Base-by-base conservation (phyloP, 2,113 vertebrate genomes). In the Rhadina sibilatrix region DNA sequence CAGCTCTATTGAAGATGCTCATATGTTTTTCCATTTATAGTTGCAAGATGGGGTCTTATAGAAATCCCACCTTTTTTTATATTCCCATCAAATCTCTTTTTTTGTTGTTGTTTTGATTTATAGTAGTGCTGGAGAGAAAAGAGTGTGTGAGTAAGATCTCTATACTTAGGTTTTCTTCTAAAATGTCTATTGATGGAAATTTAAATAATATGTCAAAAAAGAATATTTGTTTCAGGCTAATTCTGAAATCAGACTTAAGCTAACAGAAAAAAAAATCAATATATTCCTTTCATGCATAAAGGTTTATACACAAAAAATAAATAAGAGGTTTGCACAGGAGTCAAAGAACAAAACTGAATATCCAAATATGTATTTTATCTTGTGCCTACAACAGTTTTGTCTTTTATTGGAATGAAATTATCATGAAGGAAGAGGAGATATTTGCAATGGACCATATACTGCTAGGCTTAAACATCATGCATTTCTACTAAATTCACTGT, bases 11-110 rank as follows among this genome's bases (percentile, higher is more conserved):
- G 92, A 96, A 93, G 89, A 68, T 1, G 12, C 95, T 97, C 80
- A 79, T 93, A 76, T 93, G 87, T 96, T 97, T 97, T 94, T 91
- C 87, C 91, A 74, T 71, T 93, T 97, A 94, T 86, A 71, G 60
- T 93, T 95, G 74, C 47, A 83, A 96, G 92, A 95, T 72, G 83
- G 64, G 71, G 78, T 90, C 80, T 80, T 82, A 89, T 4, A 95
- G 86, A 95, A 96, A 93, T 95, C 60, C 70, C 83, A 35, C 84
- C 70, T 92, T 94, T 93, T 93, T 92, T 91, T 72, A 31, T 83
- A 93, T 72, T 64, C n/a, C 50, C 60, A 87, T 84, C 81, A 88
- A 77, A 57, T 83, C 40, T 40, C 40, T 40, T 40, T 40, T 2
- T 93, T 60, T 22, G 23, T 79, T 82, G n/a, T 70, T 94, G 60